phyloP scores from a whole-genome alignment of 1,140 invertebrate species.

The Pararge aegeria region DNA sequence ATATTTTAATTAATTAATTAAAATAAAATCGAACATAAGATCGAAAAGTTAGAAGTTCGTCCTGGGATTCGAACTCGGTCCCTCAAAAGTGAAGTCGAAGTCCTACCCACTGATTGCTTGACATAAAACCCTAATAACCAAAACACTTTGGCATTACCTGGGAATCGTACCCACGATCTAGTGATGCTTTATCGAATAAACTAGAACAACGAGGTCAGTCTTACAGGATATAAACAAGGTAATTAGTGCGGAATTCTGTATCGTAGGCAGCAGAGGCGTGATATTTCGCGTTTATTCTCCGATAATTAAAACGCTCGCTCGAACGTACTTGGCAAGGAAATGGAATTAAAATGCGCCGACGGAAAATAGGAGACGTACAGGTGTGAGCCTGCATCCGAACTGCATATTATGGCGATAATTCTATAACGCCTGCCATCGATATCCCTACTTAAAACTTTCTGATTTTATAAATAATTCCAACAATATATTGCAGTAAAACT shows the following conservation, averaged over 20 bases:
- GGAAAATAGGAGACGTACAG: conserved; percentile 37
- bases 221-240: not conserved
- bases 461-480: not conserved
- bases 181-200: no score
- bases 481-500: not conserved
- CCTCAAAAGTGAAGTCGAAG: no score
- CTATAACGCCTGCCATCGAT: not conserved
- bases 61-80: no score
- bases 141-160: no score
- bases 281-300: conserved; percentile 39
- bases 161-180: no score
- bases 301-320: conserved; percentile 50
- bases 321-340: conserved; percentile 39
- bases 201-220: no score
- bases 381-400: conserved; percentile 38
- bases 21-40: no score
- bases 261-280: not conserved
- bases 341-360: conserved; percentile 55
- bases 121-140: no score
- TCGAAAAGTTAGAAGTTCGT: no score
- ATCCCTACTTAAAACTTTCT: not conserved
- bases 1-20: no score
- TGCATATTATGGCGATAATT: conserved; percentile 4
- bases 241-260: not conserved
- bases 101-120: no score